phyloP scores from a whole-genome alignment of 2,113 vertebrate genomes.

The Oplegnathus fasciatus region DNA sequence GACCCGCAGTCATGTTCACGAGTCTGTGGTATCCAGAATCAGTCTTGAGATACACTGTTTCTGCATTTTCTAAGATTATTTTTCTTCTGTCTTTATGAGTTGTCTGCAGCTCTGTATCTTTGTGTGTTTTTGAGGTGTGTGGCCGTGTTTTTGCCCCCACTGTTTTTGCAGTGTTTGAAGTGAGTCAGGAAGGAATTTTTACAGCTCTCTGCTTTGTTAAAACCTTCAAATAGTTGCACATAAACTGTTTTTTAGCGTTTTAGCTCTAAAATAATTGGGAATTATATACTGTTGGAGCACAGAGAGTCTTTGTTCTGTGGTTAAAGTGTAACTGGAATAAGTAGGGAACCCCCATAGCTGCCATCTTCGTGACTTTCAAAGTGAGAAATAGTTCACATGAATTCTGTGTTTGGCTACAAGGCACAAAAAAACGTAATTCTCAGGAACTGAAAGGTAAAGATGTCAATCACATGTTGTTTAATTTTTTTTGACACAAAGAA shows the following conservation, averaged over 20 bases:
- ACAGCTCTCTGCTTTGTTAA: constrained; percentile 13
- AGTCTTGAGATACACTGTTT: background rate
- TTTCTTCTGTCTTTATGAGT: background rate
- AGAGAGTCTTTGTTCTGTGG: constrained; percentile 37
- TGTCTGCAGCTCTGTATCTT: background rate
- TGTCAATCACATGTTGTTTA: background rate
- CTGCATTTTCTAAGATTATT: background rate
- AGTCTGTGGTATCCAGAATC: background rate
- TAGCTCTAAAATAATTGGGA: background rate
- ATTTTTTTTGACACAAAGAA: background rate
- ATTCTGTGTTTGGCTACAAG: background rate
- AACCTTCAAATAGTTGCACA: background rate
- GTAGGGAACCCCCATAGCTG: background rate
- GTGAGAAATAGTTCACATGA: background rate
- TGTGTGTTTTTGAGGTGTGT: constrained; percentile 62
- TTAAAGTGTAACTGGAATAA: constrained; percentile 40
- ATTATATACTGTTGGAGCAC: background rate
- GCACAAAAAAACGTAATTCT: background rate
- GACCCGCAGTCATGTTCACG: background rate
- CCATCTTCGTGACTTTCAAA: background rate
- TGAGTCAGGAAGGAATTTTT: constrained; percentile 31
- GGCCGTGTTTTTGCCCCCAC: background rate
- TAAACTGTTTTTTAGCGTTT: background rate
- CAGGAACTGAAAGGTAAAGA: background rate
- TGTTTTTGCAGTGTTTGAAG: constrained; percentile 23